Conservation (phyloP, 2,797 vertebrate species). For the Poecilia velifera region DNA sequence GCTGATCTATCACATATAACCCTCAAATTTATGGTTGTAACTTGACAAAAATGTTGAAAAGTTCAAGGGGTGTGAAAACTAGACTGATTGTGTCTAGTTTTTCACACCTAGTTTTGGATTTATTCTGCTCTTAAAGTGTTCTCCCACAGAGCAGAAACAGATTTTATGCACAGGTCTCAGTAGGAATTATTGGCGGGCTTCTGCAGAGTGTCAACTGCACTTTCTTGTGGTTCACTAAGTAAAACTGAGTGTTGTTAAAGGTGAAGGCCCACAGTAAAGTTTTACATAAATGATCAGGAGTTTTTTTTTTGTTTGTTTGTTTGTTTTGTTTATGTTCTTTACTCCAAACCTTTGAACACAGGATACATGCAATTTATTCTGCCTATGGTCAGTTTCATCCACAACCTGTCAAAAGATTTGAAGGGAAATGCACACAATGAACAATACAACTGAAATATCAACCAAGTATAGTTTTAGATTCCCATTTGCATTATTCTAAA, state of each 20-base stretch:
- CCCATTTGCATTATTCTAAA: slow-evolving; percentile 60
- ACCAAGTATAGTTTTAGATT: slow-evolving; percentile 59
- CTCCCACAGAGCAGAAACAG: slow-evolving; percentile 55
- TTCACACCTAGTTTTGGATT: slow-evolving; percentile 53
- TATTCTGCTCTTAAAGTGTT: slow-evolving; percentile 77
- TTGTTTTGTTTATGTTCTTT: slow-evolving; percentile 52
- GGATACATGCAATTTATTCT: slow-evolving; percentile 76
- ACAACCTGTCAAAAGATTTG: slow-evolving; percentile 37
- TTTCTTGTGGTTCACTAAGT: slow-evolving; percentile 82
- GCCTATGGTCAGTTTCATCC: slow-evolving; percentile 61
- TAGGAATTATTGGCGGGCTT: slow-evolving; percentile 80
- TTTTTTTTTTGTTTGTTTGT: slow-evolving; percentile 7
- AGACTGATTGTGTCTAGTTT: slow-evolving; percentile 50
- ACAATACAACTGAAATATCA: slow-evolving; percentile 65
- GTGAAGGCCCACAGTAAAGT: slow-evolving; percentile 79
- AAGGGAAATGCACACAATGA: slow-evolving; percentile 46
- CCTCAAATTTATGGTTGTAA: no score
- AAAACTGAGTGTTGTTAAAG: slow-evolving; percentile 72
- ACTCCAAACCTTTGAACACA: slow-evolving; percentile 77
- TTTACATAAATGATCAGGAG: slow-evolving; percentile 74
- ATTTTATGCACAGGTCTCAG: slow-evolving; percentile 78
- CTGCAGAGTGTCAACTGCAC: slow-evolving; percentile 76
- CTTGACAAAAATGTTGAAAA: not conserved
- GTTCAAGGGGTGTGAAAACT: not conserved
- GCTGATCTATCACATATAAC: not conserved